Evolutionary conservation across 2,113 vertebrate genomes (phyloP), one percentile per base, ranked within the genome.

Genomic region (Pterophyllum scalare): DNA sequence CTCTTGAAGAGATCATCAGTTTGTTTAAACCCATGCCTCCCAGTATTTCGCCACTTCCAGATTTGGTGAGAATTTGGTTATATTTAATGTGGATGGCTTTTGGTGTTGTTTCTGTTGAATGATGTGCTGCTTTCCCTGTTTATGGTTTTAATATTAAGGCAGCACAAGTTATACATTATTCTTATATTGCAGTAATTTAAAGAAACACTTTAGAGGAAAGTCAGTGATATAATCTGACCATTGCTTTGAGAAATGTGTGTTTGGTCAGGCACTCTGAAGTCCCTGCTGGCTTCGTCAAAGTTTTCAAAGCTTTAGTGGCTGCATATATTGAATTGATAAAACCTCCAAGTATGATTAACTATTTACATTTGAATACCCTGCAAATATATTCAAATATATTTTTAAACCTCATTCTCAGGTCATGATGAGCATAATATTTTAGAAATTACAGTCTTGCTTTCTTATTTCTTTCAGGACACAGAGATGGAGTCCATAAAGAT

Each of bases 1-100:
- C 86, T 80, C 1, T 90, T 46, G 60, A 79, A 75, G 90, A 49
- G 59, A 88, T 80, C 33, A 70, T 74, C 75, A 88, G 96, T 3
- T 96, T 96, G 93, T 96, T 96, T 82, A 96, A 81, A 59, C 96
- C 96, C 33, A 89, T 98, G 9, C 97, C 94, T 26, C 94, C 96
- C 75, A 96, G 96, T 0, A 84, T 99, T 64, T 99, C 98, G 61
- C 98, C 98, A 1, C 52, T 99, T 82, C 89, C 81, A 33, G 87
- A 92, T 40, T 91, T 54, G 87, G 93, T 93, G 31, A 93, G 88
- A 82, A 75, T 46, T 24, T 20, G 15, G 0, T 24, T 81, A 12
- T 22, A 6, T 49, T 75, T 38, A 7, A 12, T 76, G 9, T 5
- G 7, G 33, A 40, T 14, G 1, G 4, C 10, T 80, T 35, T 31